Conservation (phyloP, 2,113 vertebrate species). For the Spilogale gracilis region DNA sequence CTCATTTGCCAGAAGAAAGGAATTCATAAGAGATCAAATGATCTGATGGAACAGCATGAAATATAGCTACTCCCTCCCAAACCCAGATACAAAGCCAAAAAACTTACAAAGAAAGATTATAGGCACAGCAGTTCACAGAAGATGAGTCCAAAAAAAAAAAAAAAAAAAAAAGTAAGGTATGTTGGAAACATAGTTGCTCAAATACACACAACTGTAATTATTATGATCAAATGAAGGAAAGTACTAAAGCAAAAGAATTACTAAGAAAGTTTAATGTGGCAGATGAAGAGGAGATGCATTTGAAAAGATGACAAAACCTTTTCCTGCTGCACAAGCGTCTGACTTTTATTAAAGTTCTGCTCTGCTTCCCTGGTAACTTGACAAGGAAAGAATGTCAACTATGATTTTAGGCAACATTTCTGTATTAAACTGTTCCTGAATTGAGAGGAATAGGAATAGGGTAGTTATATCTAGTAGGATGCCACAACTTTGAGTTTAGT, state of each 20-base stretch:
- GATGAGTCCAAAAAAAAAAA: background rate
- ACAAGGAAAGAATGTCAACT: background rate
- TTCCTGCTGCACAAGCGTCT: background rate
- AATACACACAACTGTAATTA: background rate
- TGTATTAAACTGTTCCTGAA: background rate
- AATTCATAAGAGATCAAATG: constrained; percentile 6
- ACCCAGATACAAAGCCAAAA: background rate
- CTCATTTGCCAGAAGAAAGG: background rate
- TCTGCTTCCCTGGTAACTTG: background rate
- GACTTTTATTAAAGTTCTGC: background rate
- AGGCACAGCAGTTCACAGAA: background rate
- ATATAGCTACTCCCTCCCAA: background rate
- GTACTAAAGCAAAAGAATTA: background rate
- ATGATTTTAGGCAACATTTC: background rate
- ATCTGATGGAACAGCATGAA: background rate
- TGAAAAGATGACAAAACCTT: background rate
- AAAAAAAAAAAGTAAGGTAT: background rate
- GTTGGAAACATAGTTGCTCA: background rate
- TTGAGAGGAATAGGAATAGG: background rate
- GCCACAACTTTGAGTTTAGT: background rate
- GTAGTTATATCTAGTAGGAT: background rate
- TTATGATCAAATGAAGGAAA: background rate
- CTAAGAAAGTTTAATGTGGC: background rate
- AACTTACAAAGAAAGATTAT: background rate
- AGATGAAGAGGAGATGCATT: background rate